Conservation (phyloP, 2,888 invertebrate species). For the Onchidella celtica region DNA sequence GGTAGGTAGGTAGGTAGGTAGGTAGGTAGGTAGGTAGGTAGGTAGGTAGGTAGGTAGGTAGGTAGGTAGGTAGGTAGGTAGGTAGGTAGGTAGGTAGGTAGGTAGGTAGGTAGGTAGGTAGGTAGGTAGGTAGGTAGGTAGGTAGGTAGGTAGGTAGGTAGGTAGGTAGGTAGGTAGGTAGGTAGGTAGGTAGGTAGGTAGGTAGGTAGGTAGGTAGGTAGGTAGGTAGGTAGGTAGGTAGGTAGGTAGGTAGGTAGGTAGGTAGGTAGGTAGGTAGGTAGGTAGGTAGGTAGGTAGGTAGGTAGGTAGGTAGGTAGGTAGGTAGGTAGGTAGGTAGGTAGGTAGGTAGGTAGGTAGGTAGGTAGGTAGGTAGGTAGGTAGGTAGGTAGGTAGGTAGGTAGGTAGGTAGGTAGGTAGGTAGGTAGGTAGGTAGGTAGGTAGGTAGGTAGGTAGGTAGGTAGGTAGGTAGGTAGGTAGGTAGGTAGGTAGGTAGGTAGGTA, state of each 20-base stretch:
- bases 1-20: conserved; percentile 1
- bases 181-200: conserved; percentile 1
- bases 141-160: conserved; percentile 1
- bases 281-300: conserved; percentile 1
- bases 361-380: conserved; percentile 1
- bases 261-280: conserved; percentile 1
- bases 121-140: conserved; percentile 1
- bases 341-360: conserved; percentile 1
- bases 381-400: conserved; percentile 1
- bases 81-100: conserved; percentile 1
- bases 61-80: conserved; percentile 1
- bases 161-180: conserved; percentile 1
- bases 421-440: conserved; percentile 1
- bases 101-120: conserved; percentile 1
- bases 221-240: conserved; percentile 1
- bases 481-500: conserved; percentile 1
- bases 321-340: conserved; percentile 1
- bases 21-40: conserved; percentile 1
- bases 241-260: conserved; percentile 1
- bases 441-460: conserved; percentile 1
- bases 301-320: conserved; percentile 1
- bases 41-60: conserved; percentile 1
- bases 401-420: conserved; percentile 1
- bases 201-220: conserved; percentile 1
- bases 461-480: background rate